Evolutionary conservation across 2,797 vertebrate species (phyloP).

Genomic region (Syngnathus acus): DNA sequence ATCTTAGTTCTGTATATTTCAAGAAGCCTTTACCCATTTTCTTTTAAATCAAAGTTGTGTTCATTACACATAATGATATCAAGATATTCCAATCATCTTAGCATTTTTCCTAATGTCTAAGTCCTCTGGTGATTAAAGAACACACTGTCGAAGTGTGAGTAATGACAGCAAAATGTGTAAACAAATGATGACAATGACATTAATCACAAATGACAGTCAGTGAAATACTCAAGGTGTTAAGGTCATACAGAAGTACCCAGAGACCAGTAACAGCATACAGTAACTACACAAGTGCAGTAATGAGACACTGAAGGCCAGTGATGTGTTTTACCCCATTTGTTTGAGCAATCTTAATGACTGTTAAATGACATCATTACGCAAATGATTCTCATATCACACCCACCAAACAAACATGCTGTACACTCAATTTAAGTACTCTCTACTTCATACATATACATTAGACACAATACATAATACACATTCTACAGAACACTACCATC

Average conservation of each 20-base stretch:
- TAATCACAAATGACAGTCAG: not conserved
- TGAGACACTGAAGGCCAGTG: not conserved
- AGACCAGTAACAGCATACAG: not conserved
- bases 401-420: not conserved
- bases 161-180: slow-evolving; percentile 20
- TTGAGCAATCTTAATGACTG: not conserved
- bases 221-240: slow-evolving; percentile 17
- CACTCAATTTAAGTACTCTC: not conserved
- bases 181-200: not conserved
- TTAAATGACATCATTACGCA: not conserved
- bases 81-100: slow-evolving; percentile 34
- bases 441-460: not conserved
- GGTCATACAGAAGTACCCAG: not conserved
- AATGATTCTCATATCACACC: not conserved
- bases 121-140: slow-evolving; percentile 29
- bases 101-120: slow-evolving; percentile 35
- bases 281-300: not conserved
- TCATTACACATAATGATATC: slow-evolving; percentile 48
- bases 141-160: slow-evolving; percentile 22
- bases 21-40: not conserved
- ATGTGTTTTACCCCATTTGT: not conserved
- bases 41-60: slow-evolving; percentile 33
- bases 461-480: not conserved
- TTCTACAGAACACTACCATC: not conserved
- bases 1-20: not conserved